Conservation (phyloP, 2,113 vertebrate species). For the Coregonus clupeaformis region DNA sequence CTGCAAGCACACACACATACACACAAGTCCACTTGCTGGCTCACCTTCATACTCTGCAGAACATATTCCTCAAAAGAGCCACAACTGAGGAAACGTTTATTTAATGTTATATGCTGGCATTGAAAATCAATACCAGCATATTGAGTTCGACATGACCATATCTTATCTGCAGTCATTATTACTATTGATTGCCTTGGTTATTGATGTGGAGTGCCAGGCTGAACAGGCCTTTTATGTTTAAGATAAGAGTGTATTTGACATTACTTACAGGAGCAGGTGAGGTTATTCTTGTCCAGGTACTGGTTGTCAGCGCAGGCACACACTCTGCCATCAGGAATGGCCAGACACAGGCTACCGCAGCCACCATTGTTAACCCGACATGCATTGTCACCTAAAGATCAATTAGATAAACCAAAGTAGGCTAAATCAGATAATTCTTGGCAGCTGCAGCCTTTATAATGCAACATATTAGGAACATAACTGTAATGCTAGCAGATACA, state of each 20-base stretch:
- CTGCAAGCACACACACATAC: slow-evolving; percentile 50
- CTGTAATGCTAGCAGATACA: not conserved
- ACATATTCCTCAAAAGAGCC: not conserved
- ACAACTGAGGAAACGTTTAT: not conserved
- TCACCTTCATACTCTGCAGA: slow-evolving; percentile 5
- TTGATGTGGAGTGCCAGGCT: slow-evolving; percentile 13
- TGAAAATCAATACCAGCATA: slow-evolving; percentile 13
- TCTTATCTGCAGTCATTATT: slow-evolving; percentile 19
- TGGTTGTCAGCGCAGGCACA: slow-evolving; percentile 87
- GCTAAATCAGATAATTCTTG: not conserved
- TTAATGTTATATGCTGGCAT: not conserved
- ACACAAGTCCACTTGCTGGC: slow-evolving; percentile 2
- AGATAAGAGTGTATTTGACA: not conserved
- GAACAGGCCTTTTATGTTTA: not conserved
- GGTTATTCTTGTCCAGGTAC: slow-evolving; percentile 79
- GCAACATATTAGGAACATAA: not conserved
- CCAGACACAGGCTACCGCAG: slow-evolving; percentile 81
- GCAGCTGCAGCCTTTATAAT: not conserved
- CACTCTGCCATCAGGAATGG: slow-evolving; percentile 80
- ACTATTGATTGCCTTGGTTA: not conserved
- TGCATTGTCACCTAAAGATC: slow-evolving; percentile 78
- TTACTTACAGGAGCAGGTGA: slow-evolving; percentile 80
- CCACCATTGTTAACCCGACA: slow-evolving; percentile 83
- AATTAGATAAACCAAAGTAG: not conserved
- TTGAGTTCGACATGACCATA: slow-evolving; percentile 21